A percentile compares a stretch with the other conserved stretches of the same genome.
Conservation (phyloP, 2,113 vertebrate genomes). For the Bos taurus region ARS-UCD2.0 NC_037356.1:35593501-35594000, state of each 20-base stretch:
- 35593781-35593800: background rate
- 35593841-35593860: background rate
- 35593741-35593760: background rate
- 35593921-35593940: background rate
- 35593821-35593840: background rate
- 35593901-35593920: background rate
- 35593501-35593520: background rate
- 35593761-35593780: background rate
- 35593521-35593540: background rate
- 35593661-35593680: background rate
- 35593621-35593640: background rate
- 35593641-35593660: background rate
- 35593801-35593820: background rate
- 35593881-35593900: background rate
- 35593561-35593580: background rate
- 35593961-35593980: background rate
- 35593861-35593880: background rate
- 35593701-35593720: background rate
- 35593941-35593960: background rate
- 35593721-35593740: background rate
- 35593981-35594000: background rate
- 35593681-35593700: accelerated
- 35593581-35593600: background rate
- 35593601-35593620: background rate
- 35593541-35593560: background rate